Base-by-base conservation (phyloP, 2,113 vertebrate genomes). In the Paradoxurus hermaphroditus region DNA sequence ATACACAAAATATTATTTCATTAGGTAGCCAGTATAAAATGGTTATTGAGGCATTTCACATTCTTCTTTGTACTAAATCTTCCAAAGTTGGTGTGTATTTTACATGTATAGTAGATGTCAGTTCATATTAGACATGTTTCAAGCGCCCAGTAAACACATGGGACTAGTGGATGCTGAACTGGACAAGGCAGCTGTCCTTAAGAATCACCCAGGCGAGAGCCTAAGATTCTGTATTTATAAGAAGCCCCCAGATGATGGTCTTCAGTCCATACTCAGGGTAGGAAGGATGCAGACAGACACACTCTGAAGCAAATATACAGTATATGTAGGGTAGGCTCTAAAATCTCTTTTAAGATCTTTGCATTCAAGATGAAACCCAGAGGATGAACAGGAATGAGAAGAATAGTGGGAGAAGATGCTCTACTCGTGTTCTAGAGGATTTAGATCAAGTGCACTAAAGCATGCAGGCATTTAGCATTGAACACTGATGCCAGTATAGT, bases 71-170 rank as follows among this genome's bases (percentile, higher is more conserved):
- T 11, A 6, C 1, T 13, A n/a, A 51, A 31, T 73, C 59, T 81
- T 78, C 59, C 44, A 87, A 49, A 53, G n/a, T 12, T 23, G 1
- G 2, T 65, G 4, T 68, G 3, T 34, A 15, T 44, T 53, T 83
- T 68, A 31, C 0, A 7, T 0, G 15, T 36, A 7, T 0, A 67
- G 4, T 2, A 19, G 46, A 29, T 51, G n/a, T 73, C 14, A 23
- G 14, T 68, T 31, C 29, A 14, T 4, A 46, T 3, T 39, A 27
- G 5, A 14, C 16, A 12, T 5, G 9, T 31, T 67, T 84, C 34
- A 59, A 31, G 63, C 13, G 25, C 25, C 39, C 4, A 1, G 15
- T 13, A 41, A 29, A 31, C 12, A 4, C 8, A 0, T 13, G 63
- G 51, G 9, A 2, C 29, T 73, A 18, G 31, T 39, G 34, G 41